Conservation (phyloP, 2,888 invertebrate genomes). For the Drosophila neoperkinsi region DNA sequence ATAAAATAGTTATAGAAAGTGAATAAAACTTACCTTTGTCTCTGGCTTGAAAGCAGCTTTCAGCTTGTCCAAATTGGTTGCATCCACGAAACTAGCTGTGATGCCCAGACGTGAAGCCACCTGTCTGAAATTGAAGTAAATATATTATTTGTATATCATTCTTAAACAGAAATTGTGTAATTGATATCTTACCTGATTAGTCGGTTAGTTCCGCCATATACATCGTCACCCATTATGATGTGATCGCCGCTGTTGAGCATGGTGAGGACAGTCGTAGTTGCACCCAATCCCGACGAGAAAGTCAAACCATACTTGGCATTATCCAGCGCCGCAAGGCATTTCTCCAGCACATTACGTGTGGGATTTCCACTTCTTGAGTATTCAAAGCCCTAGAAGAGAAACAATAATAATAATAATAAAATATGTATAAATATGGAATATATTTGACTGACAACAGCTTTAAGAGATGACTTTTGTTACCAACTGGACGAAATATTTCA, state of each 20-base stretch:
- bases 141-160: neutral
- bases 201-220: conserved; percentile 97
- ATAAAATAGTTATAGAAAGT: neutral
- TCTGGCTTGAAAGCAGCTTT: conserved; percentile 90
- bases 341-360: conserved; percentile 94
- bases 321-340: conserved; percentile 95
- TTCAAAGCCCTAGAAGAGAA: conserved; percentile 90
- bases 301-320: conserved; percentile 92
- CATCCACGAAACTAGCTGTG: conserved; percentile 91
- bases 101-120: conserved; percentile 90
- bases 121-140: conserved; percentile 86
- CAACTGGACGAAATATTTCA: neutral
- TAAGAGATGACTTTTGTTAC: neutral
- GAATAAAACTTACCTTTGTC: conserved; percentile 89
- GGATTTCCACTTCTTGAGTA: conserved; percentile 98
- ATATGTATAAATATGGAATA: neutral
- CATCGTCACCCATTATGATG: conserved; percentile 94
- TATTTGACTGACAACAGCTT: no score
- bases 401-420: neutral
- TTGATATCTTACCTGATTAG: conserved; percentile 87
- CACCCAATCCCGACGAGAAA: conserved; percentile 96
- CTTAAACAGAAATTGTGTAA: neutral
- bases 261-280: conserved; percentile 91
- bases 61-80: conserved; percentile 89
- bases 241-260: conserved; percentile 95